Evolutionary conservation across 2,888 invertebrate genomes (phyloP), one percentile per base, ranked within the genome.

Genomic region (Heliconius sara): DNA sequence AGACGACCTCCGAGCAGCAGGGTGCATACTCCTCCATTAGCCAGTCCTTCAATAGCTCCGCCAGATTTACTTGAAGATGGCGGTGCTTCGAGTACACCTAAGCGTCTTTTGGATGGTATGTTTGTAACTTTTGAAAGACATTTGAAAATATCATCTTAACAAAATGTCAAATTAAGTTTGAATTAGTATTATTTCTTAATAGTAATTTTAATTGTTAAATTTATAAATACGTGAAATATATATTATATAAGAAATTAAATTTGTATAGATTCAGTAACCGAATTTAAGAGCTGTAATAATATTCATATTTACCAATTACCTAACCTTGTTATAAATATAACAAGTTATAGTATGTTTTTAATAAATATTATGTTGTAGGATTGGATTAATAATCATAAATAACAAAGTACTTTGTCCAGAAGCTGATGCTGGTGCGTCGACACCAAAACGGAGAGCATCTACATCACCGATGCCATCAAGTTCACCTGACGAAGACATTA

Each of bases 51-150:
- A 60, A 96, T 96, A 85, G 96, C 96, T 34, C 96, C 96, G 22
- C 97, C 96, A 78, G 97, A 97, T 86, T 91, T 96, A 3, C 91
- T 97, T 85, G 96, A 97, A 88, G 97, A 97, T 86, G 97, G 97
- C 83, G 97, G 97, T n/a, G 97, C 97, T 78, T 97, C 97, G 27
- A 97, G 97, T 85, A 97, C 98, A 60, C 97, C 98, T 79, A 97
- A 97, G 87, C 93, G 97, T 83, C 92, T 97, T 82, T 95, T 97
- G 83, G 96, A 96, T 83, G 96, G 96, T 95, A 93, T 92, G 89
- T 89, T 63, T 43, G 34, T 27, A 13, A 16, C 43, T 47, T 30
- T 63, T 57, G 22, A 47, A 25, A 52, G 47, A 63, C 25, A 47
- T 47, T 30, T n/a, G 0, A 60, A n/a, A 5, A 25, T 25, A 13